These are phyloP conservation scores for Nycticryphes semicollaris DNA, from an alignment of 2,113 vertebrate species.

Conservation along the genomic window DNA sequence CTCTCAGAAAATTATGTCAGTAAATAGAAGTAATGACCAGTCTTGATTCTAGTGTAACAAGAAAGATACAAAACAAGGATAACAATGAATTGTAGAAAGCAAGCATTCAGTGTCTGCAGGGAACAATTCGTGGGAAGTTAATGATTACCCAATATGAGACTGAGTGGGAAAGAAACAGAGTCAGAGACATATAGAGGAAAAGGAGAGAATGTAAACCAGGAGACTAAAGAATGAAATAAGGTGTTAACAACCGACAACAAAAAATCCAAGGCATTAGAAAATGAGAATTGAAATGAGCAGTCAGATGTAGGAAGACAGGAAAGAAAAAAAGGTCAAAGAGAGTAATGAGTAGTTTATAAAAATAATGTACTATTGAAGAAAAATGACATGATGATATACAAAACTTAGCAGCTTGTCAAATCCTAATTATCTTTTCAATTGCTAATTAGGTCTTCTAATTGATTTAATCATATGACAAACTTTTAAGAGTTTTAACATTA, in stretches of 20 bases:
- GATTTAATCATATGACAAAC: not conserved
- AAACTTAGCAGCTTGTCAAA: not conserved
- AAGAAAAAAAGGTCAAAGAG: not conserved
- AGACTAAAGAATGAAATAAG: not conserved
- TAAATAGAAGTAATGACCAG: not conserved
- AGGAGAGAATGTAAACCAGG: not conserved
- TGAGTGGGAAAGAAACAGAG: not conserved
- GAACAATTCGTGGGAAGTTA: not conserved
- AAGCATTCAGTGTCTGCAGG: not conserved
- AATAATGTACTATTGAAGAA: not conserved
- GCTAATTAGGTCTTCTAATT: conserved; percentile 1
- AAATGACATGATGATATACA: not conserved
- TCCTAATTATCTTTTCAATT: conserved; percentile 20
- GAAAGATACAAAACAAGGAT: not conserved
- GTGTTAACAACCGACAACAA: not conserved
- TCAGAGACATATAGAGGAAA: not conserved
- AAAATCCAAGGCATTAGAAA: not conserved
- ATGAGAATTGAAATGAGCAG: not conserved
- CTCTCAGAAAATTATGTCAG: not conserved
- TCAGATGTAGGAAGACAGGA: not conserved
- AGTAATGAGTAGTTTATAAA: not conserved
- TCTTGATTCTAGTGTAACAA: not conserved
- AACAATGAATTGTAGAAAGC: not conserved
- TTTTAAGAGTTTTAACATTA: not conserved
- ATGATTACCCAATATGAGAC: not conserved